phyloP scores from a whole-genome alignment of 2,113 vertebrate genomes.

The Corythoichthys intestinalis region DNA sequence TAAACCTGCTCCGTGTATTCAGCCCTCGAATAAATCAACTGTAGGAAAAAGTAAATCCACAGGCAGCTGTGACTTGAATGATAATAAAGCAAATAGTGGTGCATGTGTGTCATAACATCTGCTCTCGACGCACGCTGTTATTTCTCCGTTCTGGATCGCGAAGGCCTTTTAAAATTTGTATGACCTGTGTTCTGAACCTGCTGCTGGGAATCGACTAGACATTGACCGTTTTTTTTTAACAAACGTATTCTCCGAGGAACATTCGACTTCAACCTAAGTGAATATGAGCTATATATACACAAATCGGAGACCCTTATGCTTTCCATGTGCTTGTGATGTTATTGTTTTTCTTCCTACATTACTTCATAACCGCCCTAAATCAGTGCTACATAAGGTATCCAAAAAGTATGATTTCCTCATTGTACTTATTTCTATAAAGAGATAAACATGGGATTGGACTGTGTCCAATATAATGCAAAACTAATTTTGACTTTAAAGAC shows the following conservation, averaged over 20 bases:
- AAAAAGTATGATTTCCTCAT: conserved; percentile 32
- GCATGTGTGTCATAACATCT: conserved; percentile 46
- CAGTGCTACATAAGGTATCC: conserved; percentile 28
- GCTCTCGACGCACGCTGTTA: conserved; percentile 37
- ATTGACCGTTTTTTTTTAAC: conserved; percentile 50
- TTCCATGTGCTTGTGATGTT: conserved; percentile 73
- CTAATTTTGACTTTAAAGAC: conserved; percentile 20
- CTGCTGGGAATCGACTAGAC: conserved; percentile 56
- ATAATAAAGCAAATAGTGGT: conserved; percentile 37
- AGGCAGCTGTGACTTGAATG: conserved; percentile 41
- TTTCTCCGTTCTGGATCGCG: conserved; percentile 39
- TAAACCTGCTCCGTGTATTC: conserved; percentile 26
- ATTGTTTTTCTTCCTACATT: conserved; percentile 65
- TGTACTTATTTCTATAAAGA: conserved; percentile 28
- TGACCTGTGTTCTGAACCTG: conserved; percentile 52
- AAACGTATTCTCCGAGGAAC: conserved; percentile 46
- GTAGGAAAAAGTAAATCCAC: conserved; percentile 37
- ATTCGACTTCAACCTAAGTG: conserved; percentile 66
- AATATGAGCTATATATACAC: conserved; percentile 65
- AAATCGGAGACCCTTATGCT: conserved; percentile 63
- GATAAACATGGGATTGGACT: conserved; percentile 37
- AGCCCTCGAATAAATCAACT: conserved; percentile 41
- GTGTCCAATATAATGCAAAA: conserved; percentile 27
- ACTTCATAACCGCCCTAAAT: conserved; percentile 51
- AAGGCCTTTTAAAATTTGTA: conserved; percentile 28